Conservation (phyloP, 2,797 vertebrate species). For the Tapera naevia region DNA sequence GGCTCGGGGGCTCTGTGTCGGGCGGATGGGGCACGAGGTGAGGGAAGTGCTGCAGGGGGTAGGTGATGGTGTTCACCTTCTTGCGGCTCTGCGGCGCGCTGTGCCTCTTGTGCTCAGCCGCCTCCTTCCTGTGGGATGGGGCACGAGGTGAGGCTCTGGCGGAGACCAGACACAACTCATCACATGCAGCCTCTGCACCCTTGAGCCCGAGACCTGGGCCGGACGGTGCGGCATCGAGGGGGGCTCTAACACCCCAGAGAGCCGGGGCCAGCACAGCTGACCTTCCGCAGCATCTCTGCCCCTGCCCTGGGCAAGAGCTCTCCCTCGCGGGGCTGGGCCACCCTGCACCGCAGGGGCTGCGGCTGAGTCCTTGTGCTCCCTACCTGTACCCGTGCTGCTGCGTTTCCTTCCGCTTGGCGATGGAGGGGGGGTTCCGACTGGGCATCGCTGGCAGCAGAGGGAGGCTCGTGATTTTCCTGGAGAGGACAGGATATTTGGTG, state of each 20-base stretch:
- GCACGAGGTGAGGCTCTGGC: neutral
- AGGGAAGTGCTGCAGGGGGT: too few relatives aligned
- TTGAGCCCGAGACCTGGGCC: neutral
- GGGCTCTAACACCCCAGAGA: neutral
- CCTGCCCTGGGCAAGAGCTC: neutral
- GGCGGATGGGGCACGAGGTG: too few relatives aligned
- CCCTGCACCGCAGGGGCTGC: neutral
- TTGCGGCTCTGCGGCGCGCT: too few relatives aligned
- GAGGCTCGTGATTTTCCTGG: slow-evolving; percentile 16
- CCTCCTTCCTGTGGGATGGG: too few relatives aligned
- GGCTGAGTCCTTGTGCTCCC: neutral
- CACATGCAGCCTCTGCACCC: neutral
- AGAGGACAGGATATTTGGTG: neutral
- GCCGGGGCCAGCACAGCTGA: too few relatives aligned
- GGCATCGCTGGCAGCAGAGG: slow-evolving; percentile 62
- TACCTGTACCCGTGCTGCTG: slow-evolving; percentile 80
- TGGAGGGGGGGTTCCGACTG: slow-evolving; percentile 48
- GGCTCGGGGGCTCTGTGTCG: too few relatives aligned
- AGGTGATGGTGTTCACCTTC: too few relatives aligned
- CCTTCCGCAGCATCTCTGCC: too few relatives aligned
- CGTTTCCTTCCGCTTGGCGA: slow-evolving; percentile 77
- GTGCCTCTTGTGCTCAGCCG: too few relatives aligned
- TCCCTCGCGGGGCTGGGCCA: neutral
- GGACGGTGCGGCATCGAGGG: fast-evolving
- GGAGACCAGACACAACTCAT: neutral